Conservation (phyloP, 1,140 invertebrate genomes). For the Helicoverpa armigera region DNA sequence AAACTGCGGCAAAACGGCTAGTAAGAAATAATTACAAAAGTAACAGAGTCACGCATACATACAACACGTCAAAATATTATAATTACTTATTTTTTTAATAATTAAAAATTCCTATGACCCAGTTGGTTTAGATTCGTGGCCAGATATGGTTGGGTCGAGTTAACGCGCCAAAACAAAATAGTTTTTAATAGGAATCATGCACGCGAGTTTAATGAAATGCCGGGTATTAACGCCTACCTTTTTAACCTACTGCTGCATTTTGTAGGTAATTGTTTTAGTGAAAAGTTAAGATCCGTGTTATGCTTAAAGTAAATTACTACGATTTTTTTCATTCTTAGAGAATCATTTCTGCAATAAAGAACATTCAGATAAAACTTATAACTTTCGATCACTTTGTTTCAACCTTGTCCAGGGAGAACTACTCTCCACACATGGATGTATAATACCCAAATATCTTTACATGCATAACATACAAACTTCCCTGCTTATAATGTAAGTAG, state of each 20-base stretch:
- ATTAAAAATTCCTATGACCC: constrained; percentile 33
- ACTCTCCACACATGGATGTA: no score
- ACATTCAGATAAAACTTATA: no score
- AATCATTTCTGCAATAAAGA: no score
- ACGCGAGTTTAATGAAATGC: constrained; percentile 33
- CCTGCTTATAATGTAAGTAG: no score
- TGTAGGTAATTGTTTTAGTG: neutral
- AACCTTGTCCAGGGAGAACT: no score
- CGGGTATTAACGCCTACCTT: constrained; percentile 3
- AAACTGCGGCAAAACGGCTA: no score
- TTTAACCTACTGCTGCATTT: neutral
- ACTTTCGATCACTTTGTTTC: no score
- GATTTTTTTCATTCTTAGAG: no score
- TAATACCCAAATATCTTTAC: no score
- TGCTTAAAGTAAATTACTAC: no score
- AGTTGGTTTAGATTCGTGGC: constrained; percentile 3
- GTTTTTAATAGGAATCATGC: constrained; percentile 24
- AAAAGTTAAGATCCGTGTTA: neutral
- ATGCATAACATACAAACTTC: no score
- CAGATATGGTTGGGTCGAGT: neutral
- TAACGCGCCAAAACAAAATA: constrained; percentile 29
- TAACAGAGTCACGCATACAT: constrained; percentile 8
- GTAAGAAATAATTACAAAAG: neutral
- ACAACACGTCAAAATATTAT: constrained; percentile 1
- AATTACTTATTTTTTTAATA: neutral